phyloP scores from a whole-genome alignment of 2,797 vertebrate species.

The Cuculus canorus region DNA sequence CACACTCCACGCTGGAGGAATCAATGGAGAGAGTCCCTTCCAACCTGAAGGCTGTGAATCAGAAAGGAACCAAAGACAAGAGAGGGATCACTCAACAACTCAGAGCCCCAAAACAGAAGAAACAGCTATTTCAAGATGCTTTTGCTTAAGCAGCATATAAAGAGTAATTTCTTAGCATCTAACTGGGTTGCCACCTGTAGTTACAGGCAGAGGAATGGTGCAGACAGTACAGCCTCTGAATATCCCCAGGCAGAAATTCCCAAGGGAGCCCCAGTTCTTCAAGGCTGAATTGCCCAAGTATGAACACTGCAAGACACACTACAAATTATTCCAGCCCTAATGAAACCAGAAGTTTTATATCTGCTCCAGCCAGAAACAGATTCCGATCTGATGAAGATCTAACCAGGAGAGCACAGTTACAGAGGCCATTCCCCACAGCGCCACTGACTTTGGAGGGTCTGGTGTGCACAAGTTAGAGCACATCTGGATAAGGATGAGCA shows the following conservation, averaged over 20 bases:
- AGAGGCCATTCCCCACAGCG: background rate
- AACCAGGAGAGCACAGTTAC: background rate
- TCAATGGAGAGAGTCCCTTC: background rate
- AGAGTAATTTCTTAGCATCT: background rate
- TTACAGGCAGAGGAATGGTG: background rate
- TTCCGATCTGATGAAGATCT: background rate
- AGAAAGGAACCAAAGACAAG: background rate
- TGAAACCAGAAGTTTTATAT: background rate
- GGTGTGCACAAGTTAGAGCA: background rate
- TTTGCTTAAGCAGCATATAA: background rate
- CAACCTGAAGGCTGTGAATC: background rate
- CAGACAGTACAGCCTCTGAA: background rate
- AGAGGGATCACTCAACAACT: background rate
- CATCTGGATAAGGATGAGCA: background rate
- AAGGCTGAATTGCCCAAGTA: background rate
- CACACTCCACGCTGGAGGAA: background rate
- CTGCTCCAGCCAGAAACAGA: background rate
- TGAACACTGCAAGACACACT: background rate
- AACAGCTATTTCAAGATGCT: background rate
- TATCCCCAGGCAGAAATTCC: background rate
- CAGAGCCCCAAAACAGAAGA: background rate
- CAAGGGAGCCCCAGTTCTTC: background rate
- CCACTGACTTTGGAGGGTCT: background rate
- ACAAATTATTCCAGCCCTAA: background rate
- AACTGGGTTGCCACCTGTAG: fast-evolving